These are phyloP conservation scores for Drosophila pseudotakahashii DNA, from an alignment of 2,888 invertebrate species.

Conservation along the genomic window DNA sequence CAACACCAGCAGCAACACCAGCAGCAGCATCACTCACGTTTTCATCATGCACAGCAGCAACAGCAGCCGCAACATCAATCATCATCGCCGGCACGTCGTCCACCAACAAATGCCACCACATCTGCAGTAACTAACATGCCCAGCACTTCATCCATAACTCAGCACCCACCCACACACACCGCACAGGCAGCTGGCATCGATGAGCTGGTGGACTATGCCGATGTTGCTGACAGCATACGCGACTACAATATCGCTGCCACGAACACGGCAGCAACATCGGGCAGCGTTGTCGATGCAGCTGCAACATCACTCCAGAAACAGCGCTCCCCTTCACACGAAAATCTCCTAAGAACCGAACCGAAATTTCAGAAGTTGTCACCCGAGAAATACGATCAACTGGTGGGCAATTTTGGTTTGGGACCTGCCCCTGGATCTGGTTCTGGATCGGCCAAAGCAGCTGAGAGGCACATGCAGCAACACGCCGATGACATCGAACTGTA, in stretches of 20 bases:
- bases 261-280: constrained; percentile 38
- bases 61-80: constrained; percentile 14
- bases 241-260: constrained; percentile 57
- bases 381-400: constrained; percentile 81
- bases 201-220: constrained; percentile 80
- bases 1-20: constrained; percentile 34
- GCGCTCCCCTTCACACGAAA: constrained; percentile 78
- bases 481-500: constrained; percentile 82
- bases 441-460: constrained; percentile 52
- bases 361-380: constrained; percentile 83
- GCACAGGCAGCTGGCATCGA: constrained; percentile 65
- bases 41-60: constrained; percentile 53
- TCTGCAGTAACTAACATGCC: constrained; percentile 43
- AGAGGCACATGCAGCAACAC: constrained; percentile 75
- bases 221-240: constrained; percentile 81
- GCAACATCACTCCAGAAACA: constrained; percentile 51
- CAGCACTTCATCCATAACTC: constrained; percentile 47
- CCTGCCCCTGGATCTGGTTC: background rate
- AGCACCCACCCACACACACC: constrained; percentile 57
- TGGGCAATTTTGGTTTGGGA: constrained; percentile 72
- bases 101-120: constrained; percentile 47
- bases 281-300: constrained; percentile 41
- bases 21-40: constrained; percentile 59
- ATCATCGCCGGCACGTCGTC: constrained; percentile 64
- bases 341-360: constrained; percentile 80